Percentiles rank a stretch among this genome's conserved stretches.
Conservation (phyloP, 1,140 invertebrate species). For the Dreissena polymorpha region DNA sequence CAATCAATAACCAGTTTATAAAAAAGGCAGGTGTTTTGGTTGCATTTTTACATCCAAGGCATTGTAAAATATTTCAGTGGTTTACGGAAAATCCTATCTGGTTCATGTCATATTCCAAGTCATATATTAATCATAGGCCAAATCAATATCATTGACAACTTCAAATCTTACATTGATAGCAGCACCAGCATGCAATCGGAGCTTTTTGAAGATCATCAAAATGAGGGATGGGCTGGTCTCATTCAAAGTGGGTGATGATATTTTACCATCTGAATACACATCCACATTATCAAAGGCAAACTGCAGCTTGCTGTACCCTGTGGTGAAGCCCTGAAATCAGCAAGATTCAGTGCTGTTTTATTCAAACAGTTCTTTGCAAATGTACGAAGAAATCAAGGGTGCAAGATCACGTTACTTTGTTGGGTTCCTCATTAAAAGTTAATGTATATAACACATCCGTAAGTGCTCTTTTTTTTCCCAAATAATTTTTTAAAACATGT, state of each 20-base stretch:
- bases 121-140: too few relatives aligned
- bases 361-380: too few relatives aligned
- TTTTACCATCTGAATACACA: slow-evolving; percentile 65
- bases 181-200: slow-evolving; percentile 67
- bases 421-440: too few relatives aligned
- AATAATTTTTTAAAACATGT: too few relatives aligned
- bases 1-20: too few relatives aligned
- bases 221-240: slow-evolving; percentile 58
- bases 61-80: not conserved
- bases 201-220: slow-evolving; percentile 47
- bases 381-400: too few relatives aligned
- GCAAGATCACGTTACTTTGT: too few relatives aligned
- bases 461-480: too few relatives aligned
- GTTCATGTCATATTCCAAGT: too few relatives aligned
- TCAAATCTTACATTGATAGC: slow-evolving; percentile 58
- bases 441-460: too few relatives aligned
- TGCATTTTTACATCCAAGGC: not conserved
- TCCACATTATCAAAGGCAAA: slow-evolving; percentile 62
- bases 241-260: slow-evolving; percentile 57
- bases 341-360: not conserved
- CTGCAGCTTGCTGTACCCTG: slow-evolving; percentile 26
- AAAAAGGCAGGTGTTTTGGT: slow-evolving; percentile 57
- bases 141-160: too few relatives aligned
- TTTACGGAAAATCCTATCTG: too few relatives aligned
- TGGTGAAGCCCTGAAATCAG: slow-evolving; percentile 48